These are phyloP conservation scores for Lasioglossum leucozonium DNA, from an alignment of 2,888 invertebrate species.

Conservation along the genomic window DNA sequence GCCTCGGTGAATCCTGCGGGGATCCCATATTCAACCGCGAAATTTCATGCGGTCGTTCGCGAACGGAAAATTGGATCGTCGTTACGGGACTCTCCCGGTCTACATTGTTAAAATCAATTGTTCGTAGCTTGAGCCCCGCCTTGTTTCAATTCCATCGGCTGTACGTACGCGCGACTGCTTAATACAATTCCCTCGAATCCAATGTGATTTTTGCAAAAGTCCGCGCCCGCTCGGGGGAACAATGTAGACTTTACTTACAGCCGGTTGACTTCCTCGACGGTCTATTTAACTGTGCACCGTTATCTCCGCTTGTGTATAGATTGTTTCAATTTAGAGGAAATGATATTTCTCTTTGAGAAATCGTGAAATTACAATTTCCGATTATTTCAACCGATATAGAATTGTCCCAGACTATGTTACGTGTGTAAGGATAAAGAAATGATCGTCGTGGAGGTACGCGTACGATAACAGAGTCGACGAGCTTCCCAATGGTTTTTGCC, in stretches of 20 bases:
- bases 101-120: slow-evolving; percentile 5
- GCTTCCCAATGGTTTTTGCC: neutral
- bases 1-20: slow-evolving; percentile 5
- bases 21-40: slow-evolving; percentile 18
- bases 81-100: neutral
- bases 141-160: neutral
- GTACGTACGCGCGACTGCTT: neutral
- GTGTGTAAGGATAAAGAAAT: neutral
- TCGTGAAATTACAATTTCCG: neutral
- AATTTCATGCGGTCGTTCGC: neutral
- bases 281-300: neutral
- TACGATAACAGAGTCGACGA: neutral
- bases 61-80: neutral
- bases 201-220: neutral
- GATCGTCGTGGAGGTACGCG: neutral
- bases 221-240: neutral
- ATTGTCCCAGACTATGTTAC: no score
- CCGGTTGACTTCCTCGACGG: neutral
- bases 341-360: neutral
- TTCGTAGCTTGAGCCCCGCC: neutral
- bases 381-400: no score
- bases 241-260: neutral
- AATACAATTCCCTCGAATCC: neutral
- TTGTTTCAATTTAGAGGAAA: neutral
- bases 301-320: neutral